Conservation (phyloP, 2,888 invertebrate genomes). For the Alsophila aescularia region DNA sequence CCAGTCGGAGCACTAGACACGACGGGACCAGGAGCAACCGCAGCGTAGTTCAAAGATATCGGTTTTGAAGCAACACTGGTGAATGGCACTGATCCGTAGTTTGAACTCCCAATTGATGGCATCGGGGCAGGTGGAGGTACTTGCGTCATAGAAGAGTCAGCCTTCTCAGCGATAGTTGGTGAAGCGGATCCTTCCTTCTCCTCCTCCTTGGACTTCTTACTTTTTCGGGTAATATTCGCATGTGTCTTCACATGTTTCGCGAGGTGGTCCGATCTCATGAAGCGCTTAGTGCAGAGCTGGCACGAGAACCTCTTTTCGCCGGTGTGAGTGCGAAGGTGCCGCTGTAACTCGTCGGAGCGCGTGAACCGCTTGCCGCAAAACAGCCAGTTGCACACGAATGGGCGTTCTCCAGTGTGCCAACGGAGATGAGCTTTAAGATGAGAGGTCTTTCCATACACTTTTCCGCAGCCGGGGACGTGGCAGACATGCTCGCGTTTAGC, state of each 20-base stretch:
- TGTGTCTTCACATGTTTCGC: conserved; percentile 97
- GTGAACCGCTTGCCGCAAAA: conserved; percentile 96
- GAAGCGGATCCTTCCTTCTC: conserved; percentile 70
- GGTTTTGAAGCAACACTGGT: conserved; percentile 48
- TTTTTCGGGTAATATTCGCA: conserved; percentile 85
- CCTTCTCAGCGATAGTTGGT: conserved; percentile 40
- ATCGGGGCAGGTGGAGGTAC: conserved; percentile 30
- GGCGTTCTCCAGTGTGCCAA: conserved; percentile 97
- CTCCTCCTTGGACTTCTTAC: conserved; percentile 69
- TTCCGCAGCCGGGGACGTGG: conserved; percentile 93
- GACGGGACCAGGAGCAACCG: conserved; percentile 47
- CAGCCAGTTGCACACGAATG: conserved; percentile 94
- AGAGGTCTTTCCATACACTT: conserved; percentile 96
- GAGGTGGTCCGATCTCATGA: conserved; percentile 97
- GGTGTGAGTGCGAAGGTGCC: conserved; percentile 95
- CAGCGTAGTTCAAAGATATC: conserved; percentile 63
- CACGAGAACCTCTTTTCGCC: conserved; percentile 96
- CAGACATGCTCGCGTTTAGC: conserved; percentile 94
- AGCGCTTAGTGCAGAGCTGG: conserved; percentile 93
- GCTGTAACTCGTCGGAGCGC: conserved; percentile 94
- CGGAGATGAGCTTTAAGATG: conserved; percentile 96
- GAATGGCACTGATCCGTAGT: conserved; percentile 65
- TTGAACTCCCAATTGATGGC: conserved; percentile 58
- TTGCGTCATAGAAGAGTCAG: conserved; percentile 38
- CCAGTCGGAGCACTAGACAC: conserved; percentile 47